Evolutionary conservation across 2,888 invertebrate species (phyloP), one percentile per base, ranked within the genome.

Genomic region (Drosophila meridiana): DNA sequence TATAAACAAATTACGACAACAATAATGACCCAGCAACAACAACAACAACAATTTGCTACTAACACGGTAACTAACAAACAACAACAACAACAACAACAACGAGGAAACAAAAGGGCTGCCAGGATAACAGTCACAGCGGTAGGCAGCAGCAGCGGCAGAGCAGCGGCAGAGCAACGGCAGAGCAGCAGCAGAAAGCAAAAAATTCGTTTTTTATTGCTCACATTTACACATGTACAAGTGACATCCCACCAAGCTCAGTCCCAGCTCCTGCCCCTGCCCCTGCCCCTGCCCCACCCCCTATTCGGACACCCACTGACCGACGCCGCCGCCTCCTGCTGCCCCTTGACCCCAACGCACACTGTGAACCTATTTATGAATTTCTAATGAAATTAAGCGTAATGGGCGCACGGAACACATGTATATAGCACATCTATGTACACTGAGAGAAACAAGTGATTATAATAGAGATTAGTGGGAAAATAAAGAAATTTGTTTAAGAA

Each of bases 361-460:
- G 60, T 76, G 63, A 60, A 69, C 64, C 55, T 74, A 90, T 86
- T 90, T 90, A 88, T 91, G 92, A 92, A 92, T 92, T 92, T 87
- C 83, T 92, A 92, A 92, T 92, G 92, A 92, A 92, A 92, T 92
- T 92, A 92, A 91, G 82, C 81, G 75, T 85, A 89, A 89, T 85
- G 76, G 75, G 53, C 72, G 61, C 62, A 43, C 34, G 43, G n/a
- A 61, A 34, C 43, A 61, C 50, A 57, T 55, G 36, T 0, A 48
- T 52, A 43, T 32, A 20, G 32, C 38, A 20, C 38, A 40, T 60
- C 50, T 50, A 60, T 40, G 26, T 40, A 32, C 60, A 60, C 50
- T 60, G 40, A n/a, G 30, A 36, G 52, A 52, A 52, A 36, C 9
- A 20, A 2, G 5, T 32, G 8, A 2, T 8, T 14, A 14, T 7